phyloP scores from a whole-genome alignment of 1,140 invertebrate species.

The Zeugodacus cucurbitae region DNA sequence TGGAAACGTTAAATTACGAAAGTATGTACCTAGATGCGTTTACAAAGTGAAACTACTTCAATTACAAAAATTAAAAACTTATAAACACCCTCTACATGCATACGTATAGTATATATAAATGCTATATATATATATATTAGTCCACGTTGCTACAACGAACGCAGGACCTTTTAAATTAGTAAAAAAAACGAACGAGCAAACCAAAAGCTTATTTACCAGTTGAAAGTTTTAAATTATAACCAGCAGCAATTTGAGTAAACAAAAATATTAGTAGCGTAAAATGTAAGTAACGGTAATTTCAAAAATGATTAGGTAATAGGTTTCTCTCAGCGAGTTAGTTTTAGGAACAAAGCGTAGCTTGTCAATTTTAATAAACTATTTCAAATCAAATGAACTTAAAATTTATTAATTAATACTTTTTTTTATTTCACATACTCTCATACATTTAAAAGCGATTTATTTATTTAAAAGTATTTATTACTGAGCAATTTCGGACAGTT shows the following conservation, averaged over 20 bases:
- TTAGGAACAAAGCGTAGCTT: constrained; percentile 12
- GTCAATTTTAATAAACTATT: background rate
- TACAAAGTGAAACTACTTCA: constrained; percentile 31
- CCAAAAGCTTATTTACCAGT: constrained; percentile 5
- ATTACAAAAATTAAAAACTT: background rate
- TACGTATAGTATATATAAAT: background rate
- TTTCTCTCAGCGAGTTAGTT: constrained; percentile 8
- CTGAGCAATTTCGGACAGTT: background rate
- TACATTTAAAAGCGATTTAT: background rate
- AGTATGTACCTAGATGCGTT: constrained; percentile 32
- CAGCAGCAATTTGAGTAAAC: background rate
- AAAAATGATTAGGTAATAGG: constrained; percentile 3
- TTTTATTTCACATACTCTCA: background rate
- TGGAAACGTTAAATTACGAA: background rate
- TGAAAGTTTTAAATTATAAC: constrained; percentile 31
- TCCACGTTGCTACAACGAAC: constrained; percentile 7
- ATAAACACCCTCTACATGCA: background rate
- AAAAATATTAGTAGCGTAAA: background rate
- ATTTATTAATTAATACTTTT: background rate
- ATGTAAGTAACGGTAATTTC: background rate
- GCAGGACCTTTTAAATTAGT: constrained; percentile 1
- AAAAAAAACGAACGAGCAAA: background rate
- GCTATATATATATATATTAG: background rate
- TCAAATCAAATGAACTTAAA: background rate
- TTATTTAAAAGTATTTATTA: background rate